A percentile compares a stretch with the other conserved stretches of the same genome.
Evolutionary conservation across 2,888 invertebrate species (phyloP).

Genomic region (Formica aserva): DNA sequence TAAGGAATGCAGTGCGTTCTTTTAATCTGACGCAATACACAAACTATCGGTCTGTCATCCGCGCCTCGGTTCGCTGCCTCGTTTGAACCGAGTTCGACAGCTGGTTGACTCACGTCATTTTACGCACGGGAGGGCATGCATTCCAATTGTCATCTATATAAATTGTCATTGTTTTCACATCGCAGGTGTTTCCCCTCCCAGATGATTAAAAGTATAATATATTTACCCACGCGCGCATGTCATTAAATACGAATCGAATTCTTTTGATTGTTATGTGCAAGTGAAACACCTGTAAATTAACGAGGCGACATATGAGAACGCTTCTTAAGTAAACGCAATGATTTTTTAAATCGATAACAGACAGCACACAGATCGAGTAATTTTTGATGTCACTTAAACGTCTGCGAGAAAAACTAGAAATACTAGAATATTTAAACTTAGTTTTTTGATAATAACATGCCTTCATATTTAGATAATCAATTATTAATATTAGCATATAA

Average conservation of each 20-base stretch:
- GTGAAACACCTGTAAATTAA: conserved; percentile 1
- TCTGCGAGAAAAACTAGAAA: not conserved
- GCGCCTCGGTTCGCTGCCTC: conserved; percentile 50
- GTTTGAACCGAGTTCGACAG: conserved; percentile 60
- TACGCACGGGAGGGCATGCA: conserved; percentile 64
- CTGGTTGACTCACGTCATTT: conserved; percentile 64
- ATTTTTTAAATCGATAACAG: conserved; percentile 2
- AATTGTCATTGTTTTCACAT: conserved; percentile 73
- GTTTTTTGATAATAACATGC: conserved; percentile 4
- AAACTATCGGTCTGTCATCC: conserved; percentile 51
- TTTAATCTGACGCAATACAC: conserved; percentile 49
- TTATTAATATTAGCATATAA: not conserved
- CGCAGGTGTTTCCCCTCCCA: conserved; percentile 63
- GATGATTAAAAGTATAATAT: conserved; percentile 50
- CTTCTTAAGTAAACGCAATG: not conserved
- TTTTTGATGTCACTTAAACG: not conserved
- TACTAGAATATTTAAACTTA: not conserved
- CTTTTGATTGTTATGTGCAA: conserved; percentile 6
- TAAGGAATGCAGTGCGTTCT: conserved; percentile 37
- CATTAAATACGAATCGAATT: not conserved
- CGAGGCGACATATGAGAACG: not conserved
- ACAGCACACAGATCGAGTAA: not conserved
- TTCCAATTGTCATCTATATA: conserved; percentile 71
- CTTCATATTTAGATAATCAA: not conserved
- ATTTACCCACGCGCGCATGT: conserved; percentile 19